Conservation (phyloP, 2,888 invertebrate species). For the Mantis religiosa region DNA sequence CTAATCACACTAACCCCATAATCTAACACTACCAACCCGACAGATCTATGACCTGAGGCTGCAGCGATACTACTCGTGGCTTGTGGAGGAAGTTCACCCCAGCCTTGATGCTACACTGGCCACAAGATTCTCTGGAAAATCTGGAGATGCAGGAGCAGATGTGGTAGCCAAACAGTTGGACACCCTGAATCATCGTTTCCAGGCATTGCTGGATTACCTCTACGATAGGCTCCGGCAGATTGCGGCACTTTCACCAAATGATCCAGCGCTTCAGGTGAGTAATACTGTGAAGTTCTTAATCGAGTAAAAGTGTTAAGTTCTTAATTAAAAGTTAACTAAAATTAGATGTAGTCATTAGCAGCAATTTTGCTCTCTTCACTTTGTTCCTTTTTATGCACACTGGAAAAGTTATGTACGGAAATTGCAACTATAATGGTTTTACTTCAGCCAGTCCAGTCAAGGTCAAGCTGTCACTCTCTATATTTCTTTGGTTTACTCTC, state of each 20-base stretch:
- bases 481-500: too few relatives aligned
- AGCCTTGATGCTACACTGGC: conserved; percentile 61
- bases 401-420: too few relatives aligned
- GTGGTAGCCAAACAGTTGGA: conserved; percentile 73
- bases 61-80: conserved; percentile 76
- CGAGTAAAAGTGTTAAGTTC: too few relatives aligned
- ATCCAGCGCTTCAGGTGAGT: conserved; percentile 73
- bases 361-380: too few relatives aligned
- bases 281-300: too few relatives aligned
- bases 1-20: conserved; percentile 47
- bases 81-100: conserved; percentile 78
- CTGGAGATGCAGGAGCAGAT: conserved; percentile 58
- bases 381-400: too few relatives aligned
- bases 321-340: background rate
- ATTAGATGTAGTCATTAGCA: too few relatives aligned
- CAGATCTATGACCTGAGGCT: conserved; percentile 85
- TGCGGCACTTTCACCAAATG: conserved; percentile 63
- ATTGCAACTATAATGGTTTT: background rate
- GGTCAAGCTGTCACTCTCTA: background rate
- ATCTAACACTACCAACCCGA: conserved; percentile 50
- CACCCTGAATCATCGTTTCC: conserved; percentile 73
- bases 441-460: background rate
- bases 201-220: conserved; percentile 63
- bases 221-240: conserved; percentile 67
- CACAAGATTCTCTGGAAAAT: conserved; percentile 17